Percentiles rank a stretch among this genome's conserved stretches.
Evolutionary conservation across 2,888 invertebrate species (phyloP).

Genomic region (Drosophila borealis): DNA sequence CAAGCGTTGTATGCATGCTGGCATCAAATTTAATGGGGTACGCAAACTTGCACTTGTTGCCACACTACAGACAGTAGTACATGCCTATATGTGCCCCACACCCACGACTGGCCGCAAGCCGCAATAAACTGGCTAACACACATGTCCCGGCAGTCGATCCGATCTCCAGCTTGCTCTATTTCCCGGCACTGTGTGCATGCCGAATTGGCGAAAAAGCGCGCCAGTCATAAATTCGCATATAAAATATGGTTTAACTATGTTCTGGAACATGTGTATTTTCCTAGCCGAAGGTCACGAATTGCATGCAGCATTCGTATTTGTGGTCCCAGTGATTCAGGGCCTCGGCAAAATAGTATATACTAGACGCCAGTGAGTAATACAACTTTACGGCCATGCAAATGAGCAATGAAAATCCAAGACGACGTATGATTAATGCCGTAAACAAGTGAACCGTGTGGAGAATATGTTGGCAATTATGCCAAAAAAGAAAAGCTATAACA

Average conservation of each 20-base stretch:
- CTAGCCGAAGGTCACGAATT: slow-evolving; percentile 55
- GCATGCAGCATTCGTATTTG: slow-evolving; percentile 26
- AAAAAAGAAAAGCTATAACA: slow-evolving; percentile 12
- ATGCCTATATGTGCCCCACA: slow-evolving; percentile 2
- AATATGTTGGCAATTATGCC: slow-evolving; percentile 51
- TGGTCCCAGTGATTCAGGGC: slow-evolving; percentile 45
- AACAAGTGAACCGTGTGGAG: slow-evolving; percentile 20
- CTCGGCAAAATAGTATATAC: not conserved
- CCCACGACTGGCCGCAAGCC: not conserved
- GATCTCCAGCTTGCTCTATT: slow-evolving; percentile 12
- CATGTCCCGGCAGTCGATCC: slow-evolving; percentile 18
- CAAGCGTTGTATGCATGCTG: slow-evolving; percentile 50
- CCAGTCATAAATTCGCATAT: slow-evolving; percentile 37
- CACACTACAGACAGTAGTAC: slow-evolving; percentile 20
- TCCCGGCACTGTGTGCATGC: slow-evolving; percentile 28
- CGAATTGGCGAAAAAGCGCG: slow-evolving; percentile 33
- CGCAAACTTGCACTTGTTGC: slow-evolving; percentile 73
- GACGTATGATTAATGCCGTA: slow-evolving; percentile 52
- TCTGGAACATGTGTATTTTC: slow-evolving; percentile 16
- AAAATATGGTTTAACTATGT: slow-evolving; percentile 15
- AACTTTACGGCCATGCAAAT: slow-evolving; percentile 50
- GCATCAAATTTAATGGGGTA: slow-evolving; percentile 55
- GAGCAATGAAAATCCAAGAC: slow-evolving; percentile 6
- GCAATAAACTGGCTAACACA: slow-evolving; percentile 1
- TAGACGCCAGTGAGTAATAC: slow-evolving; percentile 48